Percentiles rank a stretch among this genome's conserved stretches.
Conservation (phyloP, 2,888 invertebrate genomes). For the Colostygia pectinataria region DNA sequence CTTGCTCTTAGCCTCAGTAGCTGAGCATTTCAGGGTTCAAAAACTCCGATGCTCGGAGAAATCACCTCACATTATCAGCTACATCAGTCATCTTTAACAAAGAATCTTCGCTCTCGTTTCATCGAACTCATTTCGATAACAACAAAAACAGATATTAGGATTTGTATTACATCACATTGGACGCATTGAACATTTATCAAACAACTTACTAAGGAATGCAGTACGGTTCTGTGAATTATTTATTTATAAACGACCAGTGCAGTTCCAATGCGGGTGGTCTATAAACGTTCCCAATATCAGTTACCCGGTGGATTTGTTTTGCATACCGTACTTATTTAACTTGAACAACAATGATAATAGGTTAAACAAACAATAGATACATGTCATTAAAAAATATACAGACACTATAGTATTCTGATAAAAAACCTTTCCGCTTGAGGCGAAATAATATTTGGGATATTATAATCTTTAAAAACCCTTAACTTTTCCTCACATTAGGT, state of each 20-base stretch:
- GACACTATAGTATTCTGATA: too few species aligned
- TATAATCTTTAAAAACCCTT: too few species aligned
- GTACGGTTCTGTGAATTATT: constrained; percentile 31
- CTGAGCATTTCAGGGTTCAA: too few species aligned
- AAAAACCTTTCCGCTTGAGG: too few species aligned
- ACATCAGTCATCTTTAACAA: too few species aligned
- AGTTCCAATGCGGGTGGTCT: constrained; percentile 34
- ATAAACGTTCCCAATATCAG: constrained; percentile 28
- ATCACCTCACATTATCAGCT: too few species aligned
- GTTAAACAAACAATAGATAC: constrained; percentile 2
- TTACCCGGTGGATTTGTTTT: constrained; percentile 25
- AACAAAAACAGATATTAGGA: constrained; percentile 14
- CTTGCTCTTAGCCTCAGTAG: too few species aligned
- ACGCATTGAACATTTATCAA: constrained; percentile 23
- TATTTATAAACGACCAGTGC: constrained; percentile 34
- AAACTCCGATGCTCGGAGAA: too few species aligned
- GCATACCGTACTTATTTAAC: constrained; percentile 25
- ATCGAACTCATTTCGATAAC: constrained; percentile 7
- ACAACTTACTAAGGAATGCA: constrained; percentile 25
- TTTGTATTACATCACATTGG: constrained; percentile 9
- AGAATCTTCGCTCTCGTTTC: not conserved
- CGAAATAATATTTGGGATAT: too few species aligned
- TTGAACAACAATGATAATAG: not conserved
- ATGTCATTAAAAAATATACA: too few species aligned
- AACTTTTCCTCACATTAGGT: too few species aligned